Conservation (phyloP, 2,113 vertebrate genomes). For the Poeciliopsis turrubarensis region DNA sequence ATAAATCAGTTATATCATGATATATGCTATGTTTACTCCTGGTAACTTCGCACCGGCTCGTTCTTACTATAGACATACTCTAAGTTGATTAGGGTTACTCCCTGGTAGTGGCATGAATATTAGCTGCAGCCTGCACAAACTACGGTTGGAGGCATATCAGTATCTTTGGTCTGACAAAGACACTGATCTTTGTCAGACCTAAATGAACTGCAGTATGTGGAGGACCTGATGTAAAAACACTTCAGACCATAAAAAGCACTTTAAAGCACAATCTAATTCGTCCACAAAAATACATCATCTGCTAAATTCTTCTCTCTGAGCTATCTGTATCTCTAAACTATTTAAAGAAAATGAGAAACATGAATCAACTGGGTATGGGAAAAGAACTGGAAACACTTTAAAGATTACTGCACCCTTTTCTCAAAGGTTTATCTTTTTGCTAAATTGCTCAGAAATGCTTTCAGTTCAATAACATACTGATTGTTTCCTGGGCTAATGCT, state of each 20-base stretch:
- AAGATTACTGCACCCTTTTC: slow-evolving; percentile 17
- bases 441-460: slow-evolving; percentile 30
- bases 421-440: slow-evolving; percentile 26
- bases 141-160: slow-evolving; percentile 25
- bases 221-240: neutral
- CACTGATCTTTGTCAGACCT: slow-evolving; percentile 26
- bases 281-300: slow-evolving; percentile 29
- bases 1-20: neutral
- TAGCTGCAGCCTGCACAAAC: slow-evolving; percentile 3
- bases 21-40: neutral
- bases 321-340: slow-evolving; percentile 27
- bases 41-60: neutral
- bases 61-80: slow-evolving; percentile 12
- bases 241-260: slow-evolving; percentile 29
- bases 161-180: no score
- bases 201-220: slow-evolving; percentile 19
- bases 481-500: slow-evolving; percentile 17
- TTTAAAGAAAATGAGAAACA: slow-evolving; percentile 28
- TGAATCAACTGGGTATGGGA: slow-evolving; percentile 25
- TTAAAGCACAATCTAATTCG: slow-evolving; percentile 11
- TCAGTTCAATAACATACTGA: slow-evolving; percentile 11
- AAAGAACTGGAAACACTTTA: slow-evolving; percentile 14
- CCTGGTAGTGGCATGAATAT: slow-evolving; percentile 28
- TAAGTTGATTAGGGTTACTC: slow-evolving; percentile 7
- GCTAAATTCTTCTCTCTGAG: slow-evolving; percentile 17